Base-by-base conservation (phyloP, 2,888 invertebrate genomes). In the Lochmaea crataegi region DNA sequence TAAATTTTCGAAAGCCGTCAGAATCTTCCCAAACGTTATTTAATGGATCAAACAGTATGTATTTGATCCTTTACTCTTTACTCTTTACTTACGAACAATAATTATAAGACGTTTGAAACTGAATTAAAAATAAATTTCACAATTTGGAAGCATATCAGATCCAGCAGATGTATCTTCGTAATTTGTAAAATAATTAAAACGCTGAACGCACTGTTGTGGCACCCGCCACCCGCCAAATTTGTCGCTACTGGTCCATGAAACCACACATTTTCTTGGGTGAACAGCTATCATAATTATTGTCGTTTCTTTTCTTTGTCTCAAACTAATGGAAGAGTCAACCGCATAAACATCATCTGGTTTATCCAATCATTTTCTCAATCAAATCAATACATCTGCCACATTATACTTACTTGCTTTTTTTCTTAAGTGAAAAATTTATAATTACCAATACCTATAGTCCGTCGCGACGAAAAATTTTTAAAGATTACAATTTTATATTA, bases 221-320 rank as follows among this genome's bases (percentile, higher is more conserved):
- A 72, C 64, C 56, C 38, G 70, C 51, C 68, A 58, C 56, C 68
- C 68, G 73, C 57, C 68, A 68, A 72, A 68, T 72, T 65, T 72
- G 72, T 63, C 73, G 73, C 73, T 68, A 60, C 11, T 69, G 56
- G 73, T 73, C 69, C 69, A 73, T 73, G 38, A 73, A 73, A 73
- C 73, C 68, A 51, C 68, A 68, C 64, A 64, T 72, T 68, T 68
- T 60, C 57, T 68, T 61, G 56, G 60, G 16, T 41, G 61, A 63
- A 53, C 38, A 42, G 11, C 26, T 42, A 32, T 64, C 61, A 69
- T 10, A n/a, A n/a, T n/a, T 11, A 14, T 14, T 60, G n/a, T 32
- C 11, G 11, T 7, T 60, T 32, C n/a, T 68, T 73, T 68, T 65
- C 72, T 76, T 76, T 75, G 75, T 76, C 71, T 76, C 73, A 67